Base-by-base conservation (phyloP, 2,888 invertebrate genomes). In the Imbricaverruca yamaguchii region DNA sequence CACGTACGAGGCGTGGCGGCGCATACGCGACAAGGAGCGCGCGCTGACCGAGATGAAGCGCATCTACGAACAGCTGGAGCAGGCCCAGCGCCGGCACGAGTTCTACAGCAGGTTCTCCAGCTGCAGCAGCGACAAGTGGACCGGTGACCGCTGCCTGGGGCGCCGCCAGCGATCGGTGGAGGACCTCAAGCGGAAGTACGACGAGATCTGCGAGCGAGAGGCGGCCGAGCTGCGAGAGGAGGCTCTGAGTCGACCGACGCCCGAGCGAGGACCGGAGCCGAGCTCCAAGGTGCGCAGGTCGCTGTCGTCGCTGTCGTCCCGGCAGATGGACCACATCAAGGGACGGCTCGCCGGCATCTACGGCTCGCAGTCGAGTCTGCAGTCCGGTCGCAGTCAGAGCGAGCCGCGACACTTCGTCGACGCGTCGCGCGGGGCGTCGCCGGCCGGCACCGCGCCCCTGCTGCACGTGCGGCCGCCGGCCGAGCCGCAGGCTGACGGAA, bases 111-210 rank as follows among this genome's bases (percentile, higher is more conserved):
- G 92, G 80, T 92, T 94, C 0, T 78, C 91, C 92, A 85, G 92
- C 39, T 53, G 53, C 18, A 9, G 9, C 93, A 85, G 88, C 92
- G 0, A 92, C 92, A 91, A 90, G 83, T 86, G 85, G 12, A 83
- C 85, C 23, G 91, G 91, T 59, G 95, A 95, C 86, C 89, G 92
- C 83, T 93, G 94, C 0, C 88, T 97, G 63, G 90, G 92, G 85
- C 91, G 92, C 65, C 94, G 94, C 86, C 94, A 95, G 86, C 93
- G 93, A 86, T 95, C 96, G 0, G 94, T 96, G 0, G 94, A 94
- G 87, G 93, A 96, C 87, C 90, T 96, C 15, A 91, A 92, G 85
- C 82, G 82, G 21, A 80, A 80, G 59, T 83, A 81, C 59, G 67
- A 82, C 25, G 55, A 53, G 9, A 80, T 67, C 18, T 25, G 21